Conservation (phyloP, 2,113 vertebrate genomes). For the Mesocricetus auratus region DNA sequence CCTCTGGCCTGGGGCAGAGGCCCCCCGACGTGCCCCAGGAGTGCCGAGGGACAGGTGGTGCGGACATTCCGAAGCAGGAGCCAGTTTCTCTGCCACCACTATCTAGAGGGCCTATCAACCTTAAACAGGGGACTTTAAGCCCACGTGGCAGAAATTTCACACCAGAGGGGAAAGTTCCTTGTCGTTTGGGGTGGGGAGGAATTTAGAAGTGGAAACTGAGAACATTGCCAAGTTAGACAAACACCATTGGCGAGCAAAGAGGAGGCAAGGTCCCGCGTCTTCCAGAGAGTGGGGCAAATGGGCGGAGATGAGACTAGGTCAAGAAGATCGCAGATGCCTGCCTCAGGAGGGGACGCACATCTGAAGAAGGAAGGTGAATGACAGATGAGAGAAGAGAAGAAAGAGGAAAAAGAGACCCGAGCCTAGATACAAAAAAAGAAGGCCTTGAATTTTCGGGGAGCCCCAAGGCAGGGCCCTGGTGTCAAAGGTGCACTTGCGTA, state of each 20-base stretch:
- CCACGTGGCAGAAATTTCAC: conserved; percentile 7
- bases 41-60: conserved; percentile 74
- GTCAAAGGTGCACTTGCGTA: neutral
- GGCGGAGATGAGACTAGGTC: neutral
- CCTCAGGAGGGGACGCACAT: neutral
- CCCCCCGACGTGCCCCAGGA: conserved; percentile 44
- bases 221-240: neutral
- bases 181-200: neutral
- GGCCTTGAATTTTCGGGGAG: neutral
- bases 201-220: neutral
- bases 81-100: neutral
- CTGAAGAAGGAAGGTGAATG: neutral
- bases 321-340: too few relatives aligned
- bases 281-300: neutral
- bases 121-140: neutral
- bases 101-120: neutral
- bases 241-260: neutral
- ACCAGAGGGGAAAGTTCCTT: neutral
- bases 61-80: conserved; percentile 33
- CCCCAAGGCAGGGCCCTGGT: neutral
- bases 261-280: neutral
- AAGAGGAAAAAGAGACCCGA: neutral
- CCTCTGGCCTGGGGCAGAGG: conserved; percentile 6
- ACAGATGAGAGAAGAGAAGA: neutral
- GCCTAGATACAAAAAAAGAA: neutral